Conservation (phyloP, 2,113 vertebrate genomes). For the Ptyas mucosa region DNA sequence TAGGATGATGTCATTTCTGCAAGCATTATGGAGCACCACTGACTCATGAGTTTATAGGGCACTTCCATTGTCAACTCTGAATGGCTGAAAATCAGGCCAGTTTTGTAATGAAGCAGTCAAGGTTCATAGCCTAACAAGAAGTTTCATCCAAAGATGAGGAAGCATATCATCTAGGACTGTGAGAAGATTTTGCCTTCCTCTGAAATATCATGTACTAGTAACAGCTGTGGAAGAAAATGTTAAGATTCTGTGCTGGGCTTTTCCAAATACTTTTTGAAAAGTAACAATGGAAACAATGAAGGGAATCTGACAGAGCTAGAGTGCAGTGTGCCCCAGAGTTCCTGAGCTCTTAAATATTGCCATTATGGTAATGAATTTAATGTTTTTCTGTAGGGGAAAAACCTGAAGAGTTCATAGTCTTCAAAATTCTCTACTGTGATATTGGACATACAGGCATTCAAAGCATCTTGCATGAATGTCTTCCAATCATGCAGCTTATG, state of each 20-base stretch:
- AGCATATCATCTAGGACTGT: not conserved
- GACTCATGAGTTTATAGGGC: not conserved
- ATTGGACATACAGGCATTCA: not conserved
- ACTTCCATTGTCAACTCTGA: not conserved
- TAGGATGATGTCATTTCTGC: not conserved
- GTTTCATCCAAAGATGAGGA: not conserved
- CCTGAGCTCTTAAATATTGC: not conserved
- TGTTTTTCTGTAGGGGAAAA: not conserved
- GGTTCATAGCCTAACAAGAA: not conserved
- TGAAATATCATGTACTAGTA: not conserved
- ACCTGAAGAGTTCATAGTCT: not conserved
- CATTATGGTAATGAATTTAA: not conserved
- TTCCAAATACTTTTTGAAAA: not conserved
- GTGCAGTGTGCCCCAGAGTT: fast-evolving
- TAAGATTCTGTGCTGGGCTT: not conserved
- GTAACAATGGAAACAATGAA: fast-evolving
- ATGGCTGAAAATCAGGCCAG: not conserved
- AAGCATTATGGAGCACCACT: not conserved
- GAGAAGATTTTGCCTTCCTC: not conserved
- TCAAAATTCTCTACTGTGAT: not conserved
- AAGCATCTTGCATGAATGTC: not conserved
- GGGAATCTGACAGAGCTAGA: not conserved
- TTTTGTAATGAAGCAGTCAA: not conserved
- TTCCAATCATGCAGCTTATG: not conserved
- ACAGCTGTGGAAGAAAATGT: not conserved